phyloP scores from a whole-genome alignment of 2,888 invertebrate genomes.

The Leptogaster cylindrica region DNA sequence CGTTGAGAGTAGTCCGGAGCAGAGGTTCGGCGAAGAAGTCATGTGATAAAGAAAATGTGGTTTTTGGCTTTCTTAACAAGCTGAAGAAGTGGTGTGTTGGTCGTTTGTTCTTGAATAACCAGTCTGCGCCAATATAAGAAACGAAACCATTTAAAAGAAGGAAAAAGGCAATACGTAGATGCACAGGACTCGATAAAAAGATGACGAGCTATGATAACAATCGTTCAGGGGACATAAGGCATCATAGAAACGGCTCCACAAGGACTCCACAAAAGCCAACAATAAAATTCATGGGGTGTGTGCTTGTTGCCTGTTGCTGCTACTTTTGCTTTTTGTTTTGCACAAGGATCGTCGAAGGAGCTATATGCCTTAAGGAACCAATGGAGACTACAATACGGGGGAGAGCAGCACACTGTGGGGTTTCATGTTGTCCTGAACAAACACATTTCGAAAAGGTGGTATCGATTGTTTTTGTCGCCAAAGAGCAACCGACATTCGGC shows the following conservation, averaged over 20 bases:
- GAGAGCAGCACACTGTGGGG: slow-evolving; percentile 8
- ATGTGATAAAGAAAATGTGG: slow-evolving; percentile 37
- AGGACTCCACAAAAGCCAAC: slow-evolving; percentile 40
- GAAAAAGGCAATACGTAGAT: slow-evolving; percentile 39
- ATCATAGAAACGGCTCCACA: slow-evolving; percentile 35
- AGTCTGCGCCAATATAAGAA: slow-evolving; percentile 1
- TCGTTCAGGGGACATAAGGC: slow-evolving; percentile 25
- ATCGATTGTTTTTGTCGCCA: slow-evolving; percentile 47
- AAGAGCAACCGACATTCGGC: slow-evolving; percentile 40
- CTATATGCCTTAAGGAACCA: slow-evolving; percentile 5
- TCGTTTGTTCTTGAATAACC: not conserved
- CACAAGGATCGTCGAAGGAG: not conserved
- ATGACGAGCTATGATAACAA: slow-evolving; percentile 45
- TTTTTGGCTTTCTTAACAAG: slow-evolving; percentile 43
- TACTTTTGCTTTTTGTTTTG: slow-evolving; percentile 19
- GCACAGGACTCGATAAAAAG: slow-evolving; percentile 43
- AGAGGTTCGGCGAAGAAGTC: slow-evolving; percentile 20
- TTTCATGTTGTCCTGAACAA: slow-evolving; percentile 38
- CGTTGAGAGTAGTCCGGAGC: slow-evolving; percentile 19
- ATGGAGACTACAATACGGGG: not conserved
- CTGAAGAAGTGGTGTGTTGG: not conserved
- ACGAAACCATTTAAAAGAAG: slow-evolving; percentile 13
- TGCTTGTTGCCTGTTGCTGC: slow-evolving; percentile 34
- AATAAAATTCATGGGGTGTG: slow-evolving; percentile 43
- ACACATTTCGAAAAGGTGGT: slow-evolving; percentile 41